Evolutionary conservation across 2,888 invertebrate genomes (phyloP), one percentile per base, ranked within the genome.

Genomic region (Epinotia demarniana): DNA sequence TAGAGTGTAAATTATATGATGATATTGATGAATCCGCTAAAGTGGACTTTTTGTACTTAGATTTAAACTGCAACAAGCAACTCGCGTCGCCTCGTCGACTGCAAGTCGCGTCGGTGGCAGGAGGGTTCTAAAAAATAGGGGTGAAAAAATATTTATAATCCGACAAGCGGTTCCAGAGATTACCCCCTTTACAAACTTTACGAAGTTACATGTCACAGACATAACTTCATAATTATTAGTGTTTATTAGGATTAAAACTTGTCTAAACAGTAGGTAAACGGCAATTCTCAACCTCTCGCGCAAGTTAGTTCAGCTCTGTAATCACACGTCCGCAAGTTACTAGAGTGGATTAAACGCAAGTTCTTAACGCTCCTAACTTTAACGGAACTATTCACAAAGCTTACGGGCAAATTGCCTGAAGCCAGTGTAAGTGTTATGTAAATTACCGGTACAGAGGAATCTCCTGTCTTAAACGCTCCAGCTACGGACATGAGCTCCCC

Each of bases 291-390:
- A n/a, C 53, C n/a, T 8, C n/a, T 53, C n/a, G n/a, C 53, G 53
- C n/a, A 53, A 53, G 53, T 53, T 53, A 53, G 53, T 53, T 53
- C 53, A 53, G 53, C 53, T 13, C 16, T 53, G n/a, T 53, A 53
- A 53, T 53, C 53, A 53, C 16, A n/a, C 49, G 49, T 16, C 49
- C 5, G 16, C 49, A 49, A 46, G 46, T 46, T 46, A 46, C 46
- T 46, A 13, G 13, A 13, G 46, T 46, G 46, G 46, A 46, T 46
- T 46, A 46, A 46, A 49, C 49, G 16, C 53, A 53, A 53, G 53
- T 53, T 53, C 53, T 53, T 53, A 53, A 53, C 53, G 53, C 53
- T 53, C 53, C 53, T 8, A 53, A 53, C 53, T 53, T 53, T 53
- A 53, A 53, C n/a, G 53, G 53, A 16, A 16, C 5, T 49, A 16